Evolutionary conservation across 2,113 vertebrate genomes (phyloP), one percentile per base, ranked within the genome.

Genomic region (Sylvia atricapilla): DNA sequence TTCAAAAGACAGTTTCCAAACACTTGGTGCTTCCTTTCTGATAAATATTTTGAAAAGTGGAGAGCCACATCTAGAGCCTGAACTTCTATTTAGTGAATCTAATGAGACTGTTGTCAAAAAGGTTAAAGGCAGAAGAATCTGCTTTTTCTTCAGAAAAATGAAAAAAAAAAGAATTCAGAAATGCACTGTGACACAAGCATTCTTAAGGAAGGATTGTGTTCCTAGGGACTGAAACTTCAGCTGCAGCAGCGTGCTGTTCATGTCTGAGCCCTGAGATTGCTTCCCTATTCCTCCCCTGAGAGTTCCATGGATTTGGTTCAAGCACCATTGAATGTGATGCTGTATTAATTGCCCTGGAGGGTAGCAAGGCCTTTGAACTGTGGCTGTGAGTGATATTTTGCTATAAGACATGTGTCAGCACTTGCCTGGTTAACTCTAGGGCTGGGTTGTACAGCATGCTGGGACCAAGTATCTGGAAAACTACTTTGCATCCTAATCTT

Each of bases 281-380:
- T 97, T 97, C n/a, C 24, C 97, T 98, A 97, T 97, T 96, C 97
- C 93, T 98, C 98, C 96, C 97, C 92, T 6, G 98, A 97, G 98
- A 95, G 93, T 97, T 97, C 94, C 4, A 85, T 98, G 98, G 97
- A 98, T 98, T 98, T 98, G 97, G 97, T 98, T 98, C 98, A 98
- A 98, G 98, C 97, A 98, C 98, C 98, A 97, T 98, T 98, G 98
- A 98, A 98, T 3, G 97, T 97, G 98, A 98, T 98, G 97, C 97
- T 97, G 97, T 98, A 98, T 98, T 98, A 98, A 98, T 98, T 98
- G 98, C 98, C 98, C 98, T 98, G 97, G 97, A 98, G 98, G 98
- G 98, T 98, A 98, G 97, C 95, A 78, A 97, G 98, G 97, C 98
- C 98, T 98, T 98, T 98, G 98, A 98, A 98, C 98, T 98, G 97